These are phyloP conservation scores for Mormyrus hasselquistii DNA, from an alignment of 2,797 vertebrate genomes.

Conservation along the genomic window DNA sequence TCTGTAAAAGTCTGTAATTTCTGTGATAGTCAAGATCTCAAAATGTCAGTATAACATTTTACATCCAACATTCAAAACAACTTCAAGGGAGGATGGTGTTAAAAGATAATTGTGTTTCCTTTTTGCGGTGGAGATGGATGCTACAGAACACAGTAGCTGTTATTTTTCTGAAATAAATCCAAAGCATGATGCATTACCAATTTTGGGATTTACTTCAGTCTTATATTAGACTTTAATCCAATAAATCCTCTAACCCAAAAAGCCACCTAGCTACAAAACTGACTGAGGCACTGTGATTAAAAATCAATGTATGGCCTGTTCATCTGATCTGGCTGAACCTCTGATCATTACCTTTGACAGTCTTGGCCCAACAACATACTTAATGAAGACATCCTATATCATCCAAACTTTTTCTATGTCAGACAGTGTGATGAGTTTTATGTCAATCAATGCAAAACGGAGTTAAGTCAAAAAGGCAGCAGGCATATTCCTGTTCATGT, in stretches of 20 bases:
- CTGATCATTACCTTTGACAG: neutral
- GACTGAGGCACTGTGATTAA: neutral
- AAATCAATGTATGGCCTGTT: neutral
- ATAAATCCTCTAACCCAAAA: neutral
- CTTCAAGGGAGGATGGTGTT: neutral
- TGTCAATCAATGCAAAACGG: neutral
- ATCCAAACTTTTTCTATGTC: neutral
- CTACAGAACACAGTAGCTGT: neutral
- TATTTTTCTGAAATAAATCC: neutral
- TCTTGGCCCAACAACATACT: neutral
- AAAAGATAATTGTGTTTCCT: neutral
- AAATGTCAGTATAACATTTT: neutral
- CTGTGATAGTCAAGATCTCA: neutral
- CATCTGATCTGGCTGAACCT: neutral
- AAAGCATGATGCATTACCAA: neutral
- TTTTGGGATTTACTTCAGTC: neutral
- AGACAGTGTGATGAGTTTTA: neutral
- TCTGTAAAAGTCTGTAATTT: neutral
- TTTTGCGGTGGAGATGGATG: neutral
- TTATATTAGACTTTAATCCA: neutral
- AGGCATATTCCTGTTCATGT: conserved; percentile 54
- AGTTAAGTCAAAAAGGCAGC: neutral
- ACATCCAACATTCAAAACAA: neutral
- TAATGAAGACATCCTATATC: neutral
- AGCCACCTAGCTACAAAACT: neutral